phyloP scores from a whole-genome alignment of 35 echinoderm and acorn worm genomes.

The Nesometra sesokonis region DNA sequence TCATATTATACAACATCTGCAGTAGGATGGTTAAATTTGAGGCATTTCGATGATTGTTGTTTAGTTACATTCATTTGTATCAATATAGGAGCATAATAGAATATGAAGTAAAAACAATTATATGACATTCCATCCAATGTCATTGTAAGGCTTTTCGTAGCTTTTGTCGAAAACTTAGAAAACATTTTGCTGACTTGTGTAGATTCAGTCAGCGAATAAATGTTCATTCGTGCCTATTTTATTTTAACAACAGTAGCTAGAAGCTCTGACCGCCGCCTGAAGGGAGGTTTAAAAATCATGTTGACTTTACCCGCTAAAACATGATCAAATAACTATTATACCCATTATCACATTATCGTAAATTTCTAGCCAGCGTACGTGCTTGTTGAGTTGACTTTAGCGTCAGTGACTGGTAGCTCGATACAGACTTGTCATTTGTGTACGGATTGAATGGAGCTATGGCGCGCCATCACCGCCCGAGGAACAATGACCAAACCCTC shows the following conservation, averaged over 20 bases:
- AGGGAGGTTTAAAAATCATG: background rate
- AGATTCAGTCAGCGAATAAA: background rate
- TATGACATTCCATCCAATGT: background rate
- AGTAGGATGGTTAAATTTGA: too few species aligned
- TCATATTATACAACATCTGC: too few species aligned
- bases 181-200: background rate
- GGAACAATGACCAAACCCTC: background rate
- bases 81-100: background rate
- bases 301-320: background rate
- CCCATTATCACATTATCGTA: background rate
- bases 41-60: background rate
- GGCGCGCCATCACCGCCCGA: background rate
- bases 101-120: background rate
- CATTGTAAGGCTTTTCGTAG: background rate
- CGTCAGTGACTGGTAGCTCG: background rate
- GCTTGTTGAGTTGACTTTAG: background rate
- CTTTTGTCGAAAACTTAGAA: background rate
- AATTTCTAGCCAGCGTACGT: background rate
- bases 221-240: background rate
- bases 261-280: background rate
- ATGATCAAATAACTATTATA: background rate
- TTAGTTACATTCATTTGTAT: background rate
- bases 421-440: background rate
- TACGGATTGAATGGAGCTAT: background rate
- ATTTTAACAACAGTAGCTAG: background rate